phyloP scores from a whole-genome alignment of 92 coral and sea anemone genomes.

The Parazoanthus darwini region DNA sequence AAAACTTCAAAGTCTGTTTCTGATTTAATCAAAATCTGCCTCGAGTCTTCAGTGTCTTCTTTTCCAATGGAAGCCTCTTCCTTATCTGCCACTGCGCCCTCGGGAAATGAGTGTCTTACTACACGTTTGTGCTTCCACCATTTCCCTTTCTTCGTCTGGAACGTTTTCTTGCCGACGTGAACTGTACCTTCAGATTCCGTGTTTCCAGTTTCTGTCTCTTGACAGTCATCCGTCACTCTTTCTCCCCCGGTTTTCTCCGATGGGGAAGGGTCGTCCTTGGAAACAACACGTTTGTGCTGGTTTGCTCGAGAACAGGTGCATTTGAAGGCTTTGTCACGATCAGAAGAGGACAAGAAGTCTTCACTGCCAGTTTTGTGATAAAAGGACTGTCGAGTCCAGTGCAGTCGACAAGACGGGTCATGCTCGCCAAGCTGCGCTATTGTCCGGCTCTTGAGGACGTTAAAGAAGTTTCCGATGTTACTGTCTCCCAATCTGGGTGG shows the following conservation, averaged over 20 bases:
- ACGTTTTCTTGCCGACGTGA: background rate
- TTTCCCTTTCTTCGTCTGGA: background rate
- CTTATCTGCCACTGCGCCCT: background rate
- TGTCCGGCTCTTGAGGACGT: constrained; percentile 10
- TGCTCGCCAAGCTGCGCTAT: constrained; percentile 25
- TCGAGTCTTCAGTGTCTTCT: background rate
- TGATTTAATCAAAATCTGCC: background rate
- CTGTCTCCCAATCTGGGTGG: background rate
- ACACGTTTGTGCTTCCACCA: constrained; percentile 17
- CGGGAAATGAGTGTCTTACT: background rate
- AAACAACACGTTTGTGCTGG: background rate
- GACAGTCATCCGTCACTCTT: background rate
- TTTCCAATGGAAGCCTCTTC: background rate
- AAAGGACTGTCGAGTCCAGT: constrained; percentile 37
- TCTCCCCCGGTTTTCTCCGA: background rate
- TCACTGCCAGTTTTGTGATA: constrained; percentile 11
- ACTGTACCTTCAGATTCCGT: background rate
- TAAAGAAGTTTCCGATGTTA: constrained; percentile 22
- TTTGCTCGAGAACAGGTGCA: constrained; percentile 6
- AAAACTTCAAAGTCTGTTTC: background rate
- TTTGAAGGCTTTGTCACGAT: constrained; percentile 21
- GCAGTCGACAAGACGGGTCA: constrained; percentile 19
- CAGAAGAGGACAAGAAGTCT: background rate
- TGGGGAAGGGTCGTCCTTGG: background rate
- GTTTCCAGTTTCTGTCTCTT: background rate